Evolutionary conservation across 2,888 invertebrate genomes (phyloP).

Genomic region (Sphaerophoria rueppellii): DNA sequence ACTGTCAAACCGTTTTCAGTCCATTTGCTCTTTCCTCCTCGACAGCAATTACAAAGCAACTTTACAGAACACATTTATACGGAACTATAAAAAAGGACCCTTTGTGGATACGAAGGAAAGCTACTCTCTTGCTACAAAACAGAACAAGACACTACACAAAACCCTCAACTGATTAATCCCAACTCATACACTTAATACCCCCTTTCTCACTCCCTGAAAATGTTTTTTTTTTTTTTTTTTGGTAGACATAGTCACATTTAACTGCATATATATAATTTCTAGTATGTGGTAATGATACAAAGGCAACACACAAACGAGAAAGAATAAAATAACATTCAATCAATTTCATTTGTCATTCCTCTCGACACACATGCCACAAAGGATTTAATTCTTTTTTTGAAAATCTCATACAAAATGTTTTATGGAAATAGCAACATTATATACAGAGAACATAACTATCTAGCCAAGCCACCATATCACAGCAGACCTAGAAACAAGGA

Average conservation of each 20-base stretch:
- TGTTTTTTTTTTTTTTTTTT: no score
- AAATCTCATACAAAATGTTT: constrained; percentile 22
- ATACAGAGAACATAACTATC: neutral
- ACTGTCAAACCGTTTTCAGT: constrained; percentile 15
- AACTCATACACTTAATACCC: no score
- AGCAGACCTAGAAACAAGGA: neutral
- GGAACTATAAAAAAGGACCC: neutral
- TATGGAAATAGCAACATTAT: neutral
- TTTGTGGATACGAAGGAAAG: no score
- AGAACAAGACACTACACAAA: no score
- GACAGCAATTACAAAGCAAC: constrained; percentile 15
- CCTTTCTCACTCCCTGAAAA: no score
- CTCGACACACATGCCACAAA: constrained; percentile 68
- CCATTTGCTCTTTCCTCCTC: neutral
- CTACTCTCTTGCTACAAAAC: no score
- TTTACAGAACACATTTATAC: no score
- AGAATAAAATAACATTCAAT: constrained; percentile 35
- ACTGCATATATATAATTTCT: no score
- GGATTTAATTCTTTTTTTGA: constrained; percentile 61
- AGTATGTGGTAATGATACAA: neutral
- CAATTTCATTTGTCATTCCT: constrained; percentile 69
- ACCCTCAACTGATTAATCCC: no score
- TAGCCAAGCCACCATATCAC: no score
- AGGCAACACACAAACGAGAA: neutral
- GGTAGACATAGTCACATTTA: no score